These are phyloP conservation scores for Galaxias olidus DNA, from an alignment of 2,797 vertebrate species.

Conservation along the genomic window DNA sequence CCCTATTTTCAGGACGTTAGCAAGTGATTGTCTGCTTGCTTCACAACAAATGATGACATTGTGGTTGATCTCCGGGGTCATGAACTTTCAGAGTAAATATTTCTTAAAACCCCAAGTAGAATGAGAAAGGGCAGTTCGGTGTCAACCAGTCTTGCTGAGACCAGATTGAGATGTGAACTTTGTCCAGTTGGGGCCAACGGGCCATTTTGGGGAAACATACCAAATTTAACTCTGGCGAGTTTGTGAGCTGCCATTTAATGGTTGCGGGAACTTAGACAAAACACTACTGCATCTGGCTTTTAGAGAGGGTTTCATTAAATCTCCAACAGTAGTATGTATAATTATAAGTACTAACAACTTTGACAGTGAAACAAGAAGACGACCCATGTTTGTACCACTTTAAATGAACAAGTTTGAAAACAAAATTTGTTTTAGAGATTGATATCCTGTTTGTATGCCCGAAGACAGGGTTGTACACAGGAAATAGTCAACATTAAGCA, in stretches of 20 bases:
- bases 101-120: constrained; percentile 62
- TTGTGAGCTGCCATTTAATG: constrained; percentile 44
- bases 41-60: constrained; percentile 35
- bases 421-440: not conserved
- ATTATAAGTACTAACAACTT: constrained; percentile 12
- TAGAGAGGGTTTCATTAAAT: constrained; percentile 16
- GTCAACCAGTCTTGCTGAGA: constrained; percentile 60
- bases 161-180: constrained; percentile 66
- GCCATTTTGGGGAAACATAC: constrained; percentile 48
- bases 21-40: constrained; percentile 38
- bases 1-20: constrained; percentile 29
- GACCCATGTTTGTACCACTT: not conserved
- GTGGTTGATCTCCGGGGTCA: constrained; percentile 60
- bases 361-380: not conserved
- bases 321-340: not conserved
- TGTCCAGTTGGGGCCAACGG: constrained; percentile 49
- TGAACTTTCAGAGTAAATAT: constrained; percentile 71
- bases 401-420: not conserved
- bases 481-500: not conserved
- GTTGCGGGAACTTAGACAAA: constrained; percentile 26
- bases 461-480: not conserved
- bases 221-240: constrained; percentile 52
- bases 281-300: constrained; percentile 29
- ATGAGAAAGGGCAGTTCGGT: constrained; percentile 63
- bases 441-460: not conserved